These are phyloP conservation scores for Hydractinia echinata DNA, from an alignment of 30 jellyfish, hydroid and myxozoan species.

Conservation along the genomic window DNA sequence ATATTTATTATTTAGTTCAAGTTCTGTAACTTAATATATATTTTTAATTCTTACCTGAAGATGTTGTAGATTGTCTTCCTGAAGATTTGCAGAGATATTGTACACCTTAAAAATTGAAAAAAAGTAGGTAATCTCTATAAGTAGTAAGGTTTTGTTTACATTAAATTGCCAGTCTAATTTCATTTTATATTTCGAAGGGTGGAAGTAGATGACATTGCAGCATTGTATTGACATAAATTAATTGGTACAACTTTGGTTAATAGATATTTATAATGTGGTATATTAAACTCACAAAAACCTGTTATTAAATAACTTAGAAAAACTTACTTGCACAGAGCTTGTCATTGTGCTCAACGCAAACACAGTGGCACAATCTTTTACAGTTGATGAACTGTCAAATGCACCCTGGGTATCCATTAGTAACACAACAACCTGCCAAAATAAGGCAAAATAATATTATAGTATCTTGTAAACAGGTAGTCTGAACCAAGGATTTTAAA, in stretches of 20 bases:
- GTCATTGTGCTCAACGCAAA: slow-evolving; percentile 99
- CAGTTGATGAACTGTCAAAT: slow-evolving; percentile 98
- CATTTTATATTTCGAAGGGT: neutral
- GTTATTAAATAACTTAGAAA: neutral
- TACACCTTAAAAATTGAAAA: slow-evolving; percentile 49
- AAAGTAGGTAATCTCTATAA: no score
- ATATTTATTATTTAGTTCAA: neutral
- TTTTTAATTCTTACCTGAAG: slow-evolving; percentile 58
- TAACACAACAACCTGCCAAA: slow-evolving; percentile 80
- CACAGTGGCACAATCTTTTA: slow-evolving; percentile 98
- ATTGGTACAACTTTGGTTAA: neutral
- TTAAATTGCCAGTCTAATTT: no score
- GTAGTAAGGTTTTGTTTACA: no score
- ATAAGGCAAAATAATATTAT: neutral
- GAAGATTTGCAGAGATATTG: slow-evolving; percentile 84
- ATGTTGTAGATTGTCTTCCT: slow-evolving; percentile 96
- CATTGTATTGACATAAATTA: neutral
- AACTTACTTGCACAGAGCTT: slow-evolving; percentile 95
- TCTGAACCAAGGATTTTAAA: neutral
- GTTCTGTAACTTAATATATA: neutral
- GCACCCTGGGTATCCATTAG: slow-evolving; percentile 99
- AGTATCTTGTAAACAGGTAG: neutral
- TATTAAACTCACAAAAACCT: neutral
- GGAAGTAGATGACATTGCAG: neutral
- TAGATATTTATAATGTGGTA: neutral